Conservation (phyloP, 2,888 invertebrate genomes). For the Mesorhabditis belari region DNA sequence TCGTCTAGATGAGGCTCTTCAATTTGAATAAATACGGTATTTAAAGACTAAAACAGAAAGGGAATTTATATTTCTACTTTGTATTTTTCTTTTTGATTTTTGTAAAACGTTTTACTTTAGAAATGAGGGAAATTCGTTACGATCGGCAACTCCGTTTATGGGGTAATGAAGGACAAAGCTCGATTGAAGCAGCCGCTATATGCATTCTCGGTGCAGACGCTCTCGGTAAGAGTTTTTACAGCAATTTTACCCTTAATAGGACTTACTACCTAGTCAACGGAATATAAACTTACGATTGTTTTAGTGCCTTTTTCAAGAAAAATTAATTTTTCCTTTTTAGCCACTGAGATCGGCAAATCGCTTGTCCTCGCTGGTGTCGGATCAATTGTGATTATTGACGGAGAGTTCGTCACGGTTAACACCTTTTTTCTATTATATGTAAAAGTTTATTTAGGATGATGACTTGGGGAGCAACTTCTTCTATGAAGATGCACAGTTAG, state of each 20-base stretch:
- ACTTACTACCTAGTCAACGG: neutral
- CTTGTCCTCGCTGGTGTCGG: constrained; percentile 77
- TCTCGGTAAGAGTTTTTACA: constrained; percentile 9
- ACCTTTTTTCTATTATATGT: too few relatives aligned
- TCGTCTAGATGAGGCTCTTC: too few relatives aligned
- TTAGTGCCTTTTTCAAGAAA: neutral
- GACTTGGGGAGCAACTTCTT: constrained; percentile 95
- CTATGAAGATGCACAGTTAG: constrained; percentile 73
- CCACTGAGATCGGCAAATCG: constrained; percentile 85
- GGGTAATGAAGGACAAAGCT: constrained; percentile 93
- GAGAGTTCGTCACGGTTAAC: constrained; percentile 10
- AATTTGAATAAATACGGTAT: too few relatives aligned
- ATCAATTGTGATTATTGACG: constrained; percentile 56
- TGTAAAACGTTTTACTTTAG: too few relatives aligned
- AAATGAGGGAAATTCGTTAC: constrained; percentile 56
- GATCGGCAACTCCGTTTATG: constrained; percentile 80
- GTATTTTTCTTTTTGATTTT: too few relatives aligned
- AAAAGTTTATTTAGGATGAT: constrained; percentile 63
- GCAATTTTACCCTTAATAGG: neutral
- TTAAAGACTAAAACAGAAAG: neutral
- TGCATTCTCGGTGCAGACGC: constrained; percentile 66
- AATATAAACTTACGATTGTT: neutral
- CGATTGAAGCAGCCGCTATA: constrained; percentile 79
- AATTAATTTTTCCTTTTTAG: constrained; percentile 8
- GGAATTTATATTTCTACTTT: neutral